A percentile compares a stretch with the other conserved stretches of the same genome.
Evolutionary conservation across 2,113 vertebrate species (phyloP).

Genomic region (chimpanzee (Pan troglodytes)): NHGRI_mPanTro3-v2.1_pri NC_072402.2:107106001-107106500

Average conservation of each 20-base stretch:
- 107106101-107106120: not conserved
- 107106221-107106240: not conserved
- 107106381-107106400: not conserved
- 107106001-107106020: not conserved
- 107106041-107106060: not conserved
- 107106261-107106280: not conserved
- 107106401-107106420: not conserved
- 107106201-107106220: not conserved
- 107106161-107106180: not conserved
- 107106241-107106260: not conserved
- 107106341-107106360: not conserved
- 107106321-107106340: not conserved
- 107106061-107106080: not conserved
- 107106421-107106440: not conserved
- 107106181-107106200: not conserved
- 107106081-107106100: not conserved
- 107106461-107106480: not conserved
- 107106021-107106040: not conserved
- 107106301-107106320: not conserved
- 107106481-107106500: not conserved
- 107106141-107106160: not conserved
- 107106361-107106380: not conserved
- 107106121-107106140: not conserved
- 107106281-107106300: not conserved
- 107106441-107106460: not conserved